Conservation (phyloP, 2,888 invertebrate species). For the Machimus atricapillus region DNA sequence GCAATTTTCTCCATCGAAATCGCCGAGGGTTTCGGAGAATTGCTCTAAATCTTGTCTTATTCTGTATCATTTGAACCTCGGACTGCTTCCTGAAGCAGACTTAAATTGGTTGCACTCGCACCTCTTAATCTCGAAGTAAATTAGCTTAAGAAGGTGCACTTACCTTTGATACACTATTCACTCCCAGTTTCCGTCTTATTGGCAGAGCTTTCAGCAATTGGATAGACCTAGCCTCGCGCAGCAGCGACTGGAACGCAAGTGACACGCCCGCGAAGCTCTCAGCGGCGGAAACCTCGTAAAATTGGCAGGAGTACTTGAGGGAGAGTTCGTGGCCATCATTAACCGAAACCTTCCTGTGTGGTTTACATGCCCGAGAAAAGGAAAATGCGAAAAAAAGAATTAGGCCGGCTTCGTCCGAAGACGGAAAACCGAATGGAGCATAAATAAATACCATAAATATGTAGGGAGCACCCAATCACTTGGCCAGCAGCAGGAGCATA, state of each 20-base stretch:
- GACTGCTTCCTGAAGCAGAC: neutral
- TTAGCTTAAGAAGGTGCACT: neutral
- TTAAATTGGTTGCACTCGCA: neutral
- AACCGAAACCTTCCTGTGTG: slow-evolving; percentile 73
- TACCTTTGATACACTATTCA: slow-evolving; percentile 80
- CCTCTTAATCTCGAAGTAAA: neutral
- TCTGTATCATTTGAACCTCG: neutral
- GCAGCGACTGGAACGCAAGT: slow-evolving; percentile 77
- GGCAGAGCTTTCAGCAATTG: slow-evolving; percentile 73
- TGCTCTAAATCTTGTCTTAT: neutral
- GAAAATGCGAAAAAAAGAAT: neutral
- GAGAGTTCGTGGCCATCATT: slow-evolving; percentile 83
- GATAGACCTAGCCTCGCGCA: slow-evolving; percentile 78
- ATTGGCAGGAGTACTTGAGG: slow-evolving; percentile 79
- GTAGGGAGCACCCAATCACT: neutral
- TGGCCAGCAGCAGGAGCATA: neutral
- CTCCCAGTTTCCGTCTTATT: slow-evolving; percentile 76
- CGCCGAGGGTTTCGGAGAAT: neutral
- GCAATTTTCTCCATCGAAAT: neutral
- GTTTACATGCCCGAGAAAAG: neutral
- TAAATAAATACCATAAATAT: neutral
- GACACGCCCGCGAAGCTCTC: slow-evolving; percentile 83
- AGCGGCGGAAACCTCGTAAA: slow-evolving; percentile 85
- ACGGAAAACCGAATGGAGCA: neutral
- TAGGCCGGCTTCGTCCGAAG: neutral